Conservation (phyloP, 2,113 vertebrate genomes). For the Hydrochoerus hydrochaeris region DNA sequence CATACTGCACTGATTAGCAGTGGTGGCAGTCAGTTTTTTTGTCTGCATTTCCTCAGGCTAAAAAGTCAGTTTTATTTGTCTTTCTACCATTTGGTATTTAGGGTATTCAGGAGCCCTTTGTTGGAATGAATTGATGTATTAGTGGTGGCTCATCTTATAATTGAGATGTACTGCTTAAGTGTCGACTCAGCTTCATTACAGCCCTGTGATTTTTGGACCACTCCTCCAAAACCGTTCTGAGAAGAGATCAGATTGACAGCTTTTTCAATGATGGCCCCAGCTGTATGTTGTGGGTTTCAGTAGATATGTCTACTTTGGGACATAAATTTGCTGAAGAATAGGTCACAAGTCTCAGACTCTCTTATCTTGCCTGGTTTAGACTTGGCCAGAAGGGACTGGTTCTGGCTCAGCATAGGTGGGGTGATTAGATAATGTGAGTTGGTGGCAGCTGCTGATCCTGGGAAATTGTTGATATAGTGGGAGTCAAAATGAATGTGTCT, state of each 20-base stretch:
- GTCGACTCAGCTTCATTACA: not conserved
- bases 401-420: not conserved
- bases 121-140: not conserved
- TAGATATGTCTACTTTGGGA: not conserved
- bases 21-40: not conserved
- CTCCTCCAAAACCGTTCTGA: not conserved
- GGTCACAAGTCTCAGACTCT: not conserved
- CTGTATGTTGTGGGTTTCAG: not conserved
- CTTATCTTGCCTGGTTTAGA: not conserved
- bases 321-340: not conserved
- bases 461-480: not conserved
- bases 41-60: not conserved
- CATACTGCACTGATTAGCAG: not conserved
- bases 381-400: not conserved
- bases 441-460: not conserved
- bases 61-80: not conserved
- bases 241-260: not conserved
- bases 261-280: not conserved
- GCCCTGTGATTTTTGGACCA: not conserved
- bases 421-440: not conserved
- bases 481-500: not conserved
- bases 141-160: not conserved
- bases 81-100: slow-evolving; percentile 6
- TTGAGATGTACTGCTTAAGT: not conserved
- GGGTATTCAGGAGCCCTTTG: not conserved